Conservation (phyloP, 2,797 vertebrate species). For the Sorex maritimensis region DNA sequence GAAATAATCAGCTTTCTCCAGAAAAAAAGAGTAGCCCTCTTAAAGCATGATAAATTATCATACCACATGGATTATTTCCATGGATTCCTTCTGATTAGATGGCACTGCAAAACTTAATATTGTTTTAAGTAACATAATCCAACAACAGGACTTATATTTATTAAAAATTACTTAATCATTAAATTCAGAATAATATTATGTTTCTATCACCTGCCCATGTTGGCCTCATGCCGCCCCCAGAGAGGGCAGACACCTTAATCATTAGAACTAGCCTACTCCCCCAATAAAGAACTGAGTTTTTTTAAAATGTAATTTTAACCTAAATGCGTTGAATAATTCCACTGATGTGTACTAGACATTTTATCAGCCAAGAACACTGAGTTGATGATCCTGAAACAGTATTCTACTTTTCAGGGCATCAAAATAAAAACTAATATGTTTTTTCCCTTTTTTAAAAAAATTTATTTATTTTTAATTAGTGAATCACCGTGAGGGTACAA, state of each 20-base stretch:
- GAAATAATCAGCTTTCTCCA: constrained; percentile 85
- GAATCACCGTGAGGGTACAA: too few relatives aligned
- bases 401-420: neutral
- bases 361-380: neutral
- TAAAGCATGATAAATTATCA: constrained; percentile 77
- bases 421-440: neutral
- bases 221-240: neutral
- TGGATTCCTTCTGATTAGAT: constrained; percentile 63
- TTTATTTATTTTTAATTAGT: too few relatives aligned
- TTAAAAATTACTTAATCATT: constrained; percentile 68
- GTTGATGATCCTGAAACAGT: neutral
- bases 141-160: constrained; percentile 69
- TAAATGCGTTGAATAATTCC: constrained; percentile 36
- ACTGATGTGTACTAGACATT: neutral
- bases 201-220: constrained; percentile 28
- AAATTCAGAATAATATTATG: constrained; percentile 38
- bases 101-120: constrained; percentile 40
- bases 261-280: neutral
- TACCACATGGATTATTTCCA: constrained; percentile 70
- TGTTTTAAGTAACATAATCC: constrained; percentile 66
- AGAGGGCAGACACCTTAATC: constrained; percentile 20
- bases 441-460: neutral
- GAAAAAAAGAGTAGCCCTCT: constrained; percentile 5
- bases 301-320: constrained; percentile 57
- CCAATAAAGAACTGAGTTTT: constrained; percentile 11